Evolutionary conservation across 2,888 invertebrate species (phyloP).

Genomic region (Bellardia pandia): DNA sequence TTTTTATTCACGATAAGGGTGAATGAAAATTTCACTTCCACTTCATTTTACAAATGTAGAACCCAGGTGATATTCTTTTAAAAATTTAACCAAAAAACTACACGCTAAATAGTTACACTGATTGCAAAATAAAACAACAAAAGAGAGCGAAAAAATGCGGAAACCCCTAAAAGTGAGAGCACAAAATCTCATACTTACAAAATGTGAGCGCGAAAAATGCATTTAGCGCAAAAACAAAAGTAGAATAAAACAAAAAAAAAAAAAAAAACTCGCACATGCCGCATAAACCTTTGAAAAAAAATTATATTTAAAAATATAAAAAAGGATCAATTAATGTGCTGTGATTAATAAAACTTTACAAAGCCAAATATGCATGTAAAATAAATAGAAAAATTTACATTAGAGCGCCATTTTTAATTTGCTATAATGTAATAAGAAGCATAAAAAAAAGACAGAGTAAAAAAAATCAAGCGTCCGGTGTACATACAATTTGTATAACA

Average conservation of each 20-base stretch:
- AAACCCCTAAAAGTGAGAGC: too few species aligned
- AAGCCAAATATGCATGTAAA: not conserved
- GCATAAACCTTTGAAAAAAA: constrained; percentile 1
- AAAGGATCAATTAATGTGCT: not conserved
- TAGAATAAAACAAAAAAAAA: not conserved
- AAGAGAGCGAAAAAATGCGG: too few species aligned
- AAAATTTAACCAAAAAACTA: too few species aligned
- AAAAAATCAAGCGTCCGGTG: constrained; percentile 47
- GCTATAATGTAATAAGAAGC: constrained; percentile 30
- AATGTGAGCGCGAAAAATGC: constrained; percentile 58
- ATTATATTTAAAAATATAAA: constrained; percentile 3
- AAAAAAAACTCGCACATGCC: constrained; percentile 17
- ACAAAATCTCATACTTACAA: constrained; percentile 19
- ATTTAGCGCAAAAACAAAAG: not conserved
- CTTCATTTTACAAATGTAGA: too few species aligned
- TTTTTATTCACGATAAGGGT: too few species aligned
- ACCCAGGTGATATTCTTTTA: too few species aligned
- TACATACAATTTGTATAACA: constrained; percentile 42
- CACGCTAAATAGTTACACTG: too few species aligned
- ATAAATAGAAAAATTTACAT: constrained; percentile 17
- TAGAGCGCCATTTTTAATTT: constrained; percentile 76
- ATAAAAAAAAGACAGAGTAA: not conserved
- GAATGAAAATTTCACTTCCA: too few species aligned
- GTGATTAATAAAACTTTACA: not conserved
- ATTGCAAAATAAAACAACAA: too few species aligned